Conservation (phyloP, 1,140 invertebrate genomes). For the Calycopis cecrops region DNA sequence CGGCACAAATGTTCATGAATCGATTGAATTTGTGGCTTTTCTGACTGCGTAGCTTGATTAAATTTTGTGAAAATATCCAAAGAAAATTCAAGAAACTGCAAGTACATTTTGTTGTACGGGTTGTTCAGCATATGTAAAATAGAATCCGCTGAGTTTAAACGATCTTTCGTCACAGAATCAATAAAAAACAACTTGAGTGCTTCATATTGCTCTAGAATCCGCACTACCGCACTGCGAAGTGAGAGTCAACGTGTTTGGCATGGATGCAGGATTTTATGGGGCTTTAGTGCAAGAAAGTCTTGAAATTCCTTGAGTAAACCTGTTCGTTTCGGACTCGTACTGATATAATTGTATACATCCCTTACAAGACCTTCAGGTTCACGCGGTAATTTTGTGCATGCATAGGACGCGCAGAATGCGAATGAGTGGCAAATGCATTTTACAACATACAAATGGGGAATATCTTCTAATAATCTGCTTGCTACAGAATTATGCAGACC, state of each 20-base stretch:
- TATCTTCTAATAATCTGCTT: constrained; percentile 10
- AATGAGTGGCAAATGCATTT: constrained; percentile 27
- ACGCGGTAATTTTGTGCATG: constrained; percentile 20
- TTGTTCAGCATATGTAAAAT: too few relatives aligned
- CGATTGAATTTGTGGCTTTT: too few relatives aligned
- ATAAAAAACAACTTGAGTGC: constrained; percentile 21
- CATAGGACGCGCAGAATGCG: constrained; percentile 19
- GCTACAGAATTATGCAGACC: constrained; percentile 18
- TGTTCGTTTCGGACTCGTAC: constrained; percentile 31
- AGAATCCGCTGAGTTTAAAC: too few relatives aligned
- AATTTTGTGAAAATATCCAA: too few relatives aligned
- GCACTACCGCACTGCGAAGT: constrained; percentile 28
- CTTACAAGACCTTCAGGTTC: constrained; percentile 18
- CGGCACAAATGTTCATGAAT: too few relatives aligned
- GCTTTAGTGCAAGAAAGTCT: constrained; percentile 31
- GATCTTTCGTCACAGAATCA: too few relatives aligned
- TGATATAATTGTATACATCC: constrained; percentile 20
- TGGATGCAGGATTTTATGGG: constrained; percentile 41
- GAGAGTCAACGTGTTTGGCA: constrained; percentile 44
- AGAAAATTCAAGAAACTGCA: too few relatives aligned
- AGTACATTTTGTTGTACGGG: too few relatives aligned
- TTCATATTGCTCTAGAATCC: constrained; percentile 33
- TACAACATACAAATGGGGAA: constrained; percentile 13
- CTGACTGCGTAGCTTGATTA: too few relatives aligned
- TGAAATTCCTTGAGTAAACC: constrained; percentile 35